phyloP scores from a whole-genome alignment of 2,113 vertebrate genomes.

The Calonectris borealis region DNA sequence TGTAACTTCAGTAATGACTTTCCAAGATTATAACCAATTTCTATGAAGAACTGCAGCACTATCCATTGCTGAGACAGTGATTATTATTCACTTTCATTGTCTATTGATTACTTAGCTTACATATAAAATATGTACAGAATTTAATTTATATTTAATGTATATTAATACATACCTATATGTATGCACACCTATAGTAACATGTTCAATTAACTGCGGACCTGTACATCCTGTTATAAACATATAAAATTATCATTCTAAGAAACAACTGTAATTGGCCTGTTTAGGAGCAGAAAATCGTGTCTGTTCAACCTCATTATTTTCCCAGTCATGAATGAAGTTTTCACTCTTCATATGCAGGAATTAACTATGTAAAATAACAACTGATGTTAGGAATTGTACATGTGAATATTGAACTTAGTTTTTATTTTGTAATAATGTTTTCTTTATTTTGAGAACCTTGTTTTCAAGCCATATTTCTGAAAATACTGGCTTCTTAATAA shows the following conservation, averaged over 20 bases:
- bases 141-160: neutral
- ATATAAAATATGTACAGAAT: neutral
- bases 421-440: conserved; percentile 63
- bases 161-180: no score
- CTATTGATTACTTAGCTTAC: neutral
- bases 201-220: conserved; percentile 48
- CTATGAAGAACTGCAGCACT: neutral
- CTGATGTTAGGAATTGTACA: conserved; percentile 43
- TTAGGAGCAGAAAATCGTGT: conserved; percentile 39
- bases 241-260: conserved; percentile 46
- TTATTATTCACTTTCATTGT: neutral
- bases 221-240: conserved; percentile 30
- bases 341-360: conserved; percentile 50
- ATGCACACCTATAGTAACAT: neutral
- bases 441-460: conserved; percentile 49
- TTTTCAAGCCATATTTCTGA: conserved; percentile 64
- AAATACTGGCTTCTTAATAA: conserved; percentile 71
- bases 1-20: neutral
- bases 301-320: conserved; percentile 54
- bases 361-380: conserved; percentile 57
- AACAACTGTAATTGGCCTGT: conserved; percentile 40
- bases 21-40: neutral
- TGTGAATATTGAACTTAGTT: conserved; percentile 52
- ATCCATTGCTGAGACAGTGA: neutral
- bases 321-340: conserved; percentile 56